phyloP scores from a whole-genome alignment of 2,113 vertebrate species.

The Cavia porcellus region DNA sequence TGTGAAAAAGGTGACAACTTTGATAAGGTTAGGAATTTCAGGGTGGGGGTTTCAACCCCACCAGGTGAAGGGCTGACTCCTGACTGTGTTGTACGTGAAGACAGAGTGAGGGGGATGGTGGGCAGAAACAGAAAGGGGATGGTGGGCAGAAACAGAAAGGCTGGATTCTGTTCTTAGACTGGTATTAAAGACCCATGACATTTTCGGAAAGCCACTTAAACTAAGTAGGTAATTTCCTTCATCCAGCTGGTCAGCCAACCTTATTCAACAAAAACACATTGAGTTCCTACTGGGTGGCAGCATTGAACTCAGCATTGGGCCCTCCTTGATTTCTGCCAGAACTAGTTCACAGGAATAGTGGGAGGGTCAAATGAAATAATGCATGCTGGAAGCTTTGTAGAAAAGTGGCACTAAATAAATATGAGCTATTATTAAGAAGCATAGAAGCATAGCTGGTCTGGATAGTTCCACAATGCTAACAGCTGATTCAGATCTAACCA shows the following conservation, averaged over 20 bases:
- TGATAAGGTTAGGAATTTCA: not conserved
- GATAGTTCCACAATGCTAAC: conserved; percentile 68
- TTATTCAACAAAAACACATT: conserved; percentile 22
- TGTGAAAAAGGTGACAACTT: not conserved
- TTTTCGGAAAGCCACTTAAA: conserved; percentile 58
- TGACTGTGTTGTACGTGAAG: not conserved
- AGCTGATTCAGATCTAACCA: conserved; percentile 76
- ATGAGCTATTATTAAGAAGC: conserved; percentile 66
- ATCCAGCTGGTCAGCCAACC: conserved; percentile 40
- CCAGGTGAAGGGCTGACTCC: not conserved
- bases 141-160: not conserved
- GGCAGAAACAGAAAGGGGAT: no score
- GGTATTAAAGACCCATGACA: conserved; percentile 17
- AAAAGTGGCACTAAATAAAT: conserved; percentile 60
- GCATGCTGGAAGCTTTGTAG: conserved; percentile 51
- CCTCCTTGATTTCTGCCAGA: not conserved
- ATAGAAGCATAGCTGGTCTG: conserved; percentile 49
- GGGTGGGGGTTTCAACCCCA: not conserved
- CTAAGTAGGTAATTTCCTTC: conserved; percentile 58
- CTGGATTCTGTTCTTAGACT: not conserved
- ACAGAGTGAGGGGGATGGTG: no score
- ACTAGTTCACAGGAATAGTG: not conserved
- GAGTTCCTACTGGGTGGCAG: conserved; percentile 10
- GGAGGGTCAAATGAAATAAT: conserved; percentile 60
- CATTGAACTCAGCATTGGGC: not conserved